Conservation (phyloP, 2,797 vertebrate species). For the Phrynocephalus guinanensis region DNA sequence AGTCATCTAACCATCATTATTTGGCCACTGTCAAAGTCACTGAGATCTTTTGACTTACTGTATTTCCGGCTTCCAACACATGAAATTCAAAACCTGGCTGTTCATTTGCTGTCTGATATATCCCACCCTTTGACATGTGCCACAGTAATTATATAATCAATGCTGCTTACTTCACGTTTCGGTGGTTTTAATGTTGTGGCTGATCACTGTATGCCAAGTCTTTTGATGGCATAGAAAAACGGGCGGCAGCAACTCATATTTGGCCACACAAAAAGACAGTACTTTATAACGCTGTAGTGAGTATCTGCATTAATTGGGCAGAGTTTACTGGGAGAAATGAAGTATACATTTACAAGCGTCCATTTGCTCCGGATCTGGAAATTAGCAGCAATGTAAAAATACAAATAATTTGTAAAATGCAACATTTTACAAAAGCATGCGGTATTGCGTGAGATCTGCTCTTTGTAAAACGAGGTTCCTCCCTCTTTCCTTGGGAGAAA, state of each 20-base stretch:
- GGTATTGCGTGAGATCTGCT: constrained; percentile 73
- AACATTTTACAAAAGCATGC: constrained; percentile 10
- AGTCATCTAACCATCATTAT: no score
- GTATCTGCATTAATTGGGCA: neutral
- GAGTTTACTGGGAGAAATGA: neutral
- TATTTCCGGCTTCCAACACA: no score
- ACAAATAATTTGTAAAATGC: constrained; percentile 12
- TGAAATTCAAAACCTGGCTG: no score
- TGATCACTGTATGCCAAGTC: neutral
- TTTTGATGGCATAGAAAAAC: neutral
- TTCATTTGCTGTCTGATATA: no score
- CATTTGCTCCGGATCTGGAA: neutral
- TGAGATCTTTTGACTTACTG: no score
- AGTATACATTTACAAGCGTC: neutral
- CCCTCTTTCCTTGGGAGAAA: constrained; percentile 27
- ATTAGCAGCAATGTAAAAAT: neutral
- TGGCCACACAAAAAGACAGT: neutral
- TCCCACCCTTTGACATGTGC: no score
- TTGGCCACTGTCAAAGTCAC: no score
- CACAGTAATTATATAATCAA: no score
- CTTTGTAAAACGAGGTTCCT: constrained; percentile 53
- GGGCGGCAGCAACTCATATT: neutral
- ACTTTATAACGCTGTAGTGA: neutral
- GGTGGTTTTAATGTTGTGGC: no score
- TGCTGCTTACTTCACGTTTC: no score